These are phyloP conservation scores for Meleagris gallopavo DNA, from an alignment of 2,113 vertebrate genomes.

Conservation along the genomic window DNA sequence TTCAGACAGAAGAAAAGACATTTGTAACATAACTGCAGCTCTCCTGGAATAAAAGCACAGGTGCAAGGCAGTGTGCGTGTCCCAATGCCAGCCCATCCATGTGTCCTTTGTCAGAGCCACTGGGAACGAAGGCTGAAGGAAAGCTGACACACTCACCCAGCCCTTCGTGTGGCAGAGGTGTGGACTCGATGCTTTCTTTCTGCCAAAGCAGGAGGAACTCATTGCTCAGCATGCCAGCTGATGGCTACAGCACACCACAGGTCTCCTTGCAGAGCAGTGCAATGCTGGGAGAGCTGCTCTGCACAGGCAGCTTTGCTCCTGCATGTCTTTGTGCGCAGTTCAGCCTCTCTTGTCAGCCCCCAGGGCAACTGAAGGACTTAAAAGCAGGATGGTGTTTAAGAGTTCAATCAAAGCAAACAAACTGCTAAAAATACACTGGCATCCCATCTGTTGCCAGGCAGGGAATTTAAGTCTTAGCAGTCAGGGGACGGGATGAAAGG, in stretches of 20 bases:
- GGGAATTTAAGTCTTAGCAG: background rate
- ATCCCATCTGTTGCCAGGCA: constrained; percentile 43
- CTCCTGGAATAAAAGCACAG: background rate
- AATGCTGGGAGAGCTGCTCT: rapidly evolving
- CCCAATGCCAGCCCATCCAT: background rate
- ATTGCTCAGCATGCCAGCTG: rapidly evolving
- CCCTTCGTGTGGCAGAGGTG: background rate
- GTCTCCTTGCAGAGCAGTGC: background rate
- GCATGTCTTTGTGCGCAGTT: background rate
- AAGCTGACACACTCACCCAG: background rate
- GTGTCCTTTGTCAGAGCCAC: background rate
- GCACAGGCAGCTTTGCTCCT: background rate
- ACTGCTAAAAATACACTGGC: constrained; percentile 49
- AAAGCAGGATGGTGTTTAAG: background rate
- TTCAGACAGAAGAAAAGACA: background rate
- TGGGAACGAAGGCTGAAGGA: background rate
- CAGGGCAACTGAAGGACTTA: background rate
- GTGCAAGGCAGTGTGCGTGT: rapidly evolving
- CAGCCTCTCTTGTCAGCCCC: background rate
- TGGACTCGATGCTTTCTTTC: background rate
- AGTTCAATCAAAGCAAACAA: constrained; percentile 49
- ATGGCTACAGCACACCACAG: rapidly evolving
- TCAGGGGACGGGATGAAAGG: constrained; percentile 40
- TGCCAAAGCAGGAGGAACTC: background rate
- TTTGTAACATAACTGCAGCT: background rate